Evolutionary conservation across 2,888 invertebrate genomes (phyloP), one percentile per base, ranked within the genome.

Genomic region (Papilio demoleus): DNA sequence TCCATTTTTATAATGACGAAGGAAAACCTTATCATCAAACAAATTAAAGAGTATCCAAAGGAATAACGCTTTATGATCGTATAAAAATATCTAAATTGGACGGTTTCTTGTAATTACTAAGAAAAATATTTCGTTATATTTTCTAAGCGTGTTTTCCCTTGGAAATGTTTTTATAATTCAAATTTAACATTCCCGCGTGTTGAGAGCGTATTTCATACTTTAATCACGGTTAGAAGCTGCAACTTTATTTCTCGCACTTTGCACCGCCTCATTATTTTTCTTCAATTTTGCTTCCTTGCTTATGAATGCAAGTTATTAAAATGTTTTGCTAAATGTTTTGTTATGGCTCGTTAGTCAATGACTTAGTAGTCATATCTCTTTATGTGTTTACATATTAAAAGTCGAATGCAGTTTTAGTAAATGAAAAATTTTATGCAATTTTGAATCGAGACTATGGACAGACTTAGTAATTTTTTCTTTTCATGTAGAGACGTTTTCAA

Each of bases 261-360:
- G 40, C 68, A 27, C 60, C 31, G 58, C 50, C 65, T 69, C 65
- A 50, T 69, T 69, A 69, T 69, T 65, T 69, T 69, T 53, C 53
- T 60, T 69, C 60, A 69, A 60, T 69, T 69, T 65, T 53, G 40
- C 47, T 58, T 42, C 56, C 47, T 58, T 24, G 14, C 38, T 27
- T 59, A 36, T 64, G 40, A 64, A 68, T 56, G 59, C 42, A 59
- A 47, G 42, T 68, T 59, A 64, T 64, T 47, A 64, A 68, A 62
- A 58, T 58, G 14, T 8, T 9, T 38, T 38, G 38, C 11, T 36
- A 34, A 58, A 58, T 58, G 58, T 58, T 58, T 58, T 58, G 34
- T 58, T 58, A 34, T 34, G 19, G 8, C 9, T 14, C 31, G 17
- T 24, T 47, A 19, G 22, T 47, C 11, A 22, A 22, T 22, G 22